Evolutionary conservation across 1,140 invertebrate species (phyloP).

Genomic region (Bombus balteatus): DNA sequence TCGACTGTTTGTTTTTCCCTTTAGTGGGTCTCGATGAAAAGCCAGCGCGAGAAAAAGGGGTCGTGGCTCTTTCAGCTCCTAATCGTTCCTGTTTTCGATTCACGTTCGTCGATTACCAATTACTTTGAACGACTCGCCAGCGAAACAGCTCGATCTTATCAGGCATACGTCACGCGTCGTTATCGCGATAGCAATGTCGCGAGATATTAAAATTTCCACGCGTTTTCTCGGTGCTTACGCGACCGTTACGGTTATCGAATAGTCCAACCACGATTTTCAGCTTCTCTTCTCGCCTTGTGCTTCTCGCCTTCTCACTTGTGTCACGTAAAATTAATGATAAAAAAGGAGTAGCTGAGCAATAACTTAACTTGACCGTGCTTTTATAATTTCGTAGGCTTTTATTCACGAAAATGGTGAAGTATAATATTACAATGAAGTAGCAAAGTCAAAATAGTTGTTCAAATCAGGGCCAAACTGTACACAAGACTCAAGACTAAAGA

Average conservation of each 20-base stretch:
- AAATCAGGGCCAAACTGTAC: no score
- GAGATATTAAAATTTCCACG: neutral
- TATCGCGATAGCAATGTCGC: conserved; percentile 9
- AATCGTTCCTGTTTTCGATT: neutral
- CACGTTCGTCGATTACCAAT: conserved; percentile 10
- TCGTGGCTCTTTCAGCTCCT: neutral
- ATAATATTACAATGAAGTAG: no score
- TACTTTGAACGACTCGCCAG: neutral
- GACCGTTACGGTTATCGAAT: neutral
- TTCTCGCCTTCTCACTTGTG: no score
- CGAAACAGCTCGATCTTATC: conserved; percentile 11
- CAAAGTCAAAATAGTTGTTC: no score
- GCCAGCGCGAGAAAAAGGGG: conserved; percentile 23
- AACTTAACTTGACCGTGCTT: no score
- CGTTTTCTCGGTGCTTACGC: neutral
- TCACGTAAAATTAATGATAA: no score
- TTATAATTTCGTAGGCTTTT: no score
- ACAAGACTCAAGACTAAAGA: no score
- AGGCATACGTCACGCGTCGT: neutral
- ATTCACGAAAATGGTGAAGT: no score
- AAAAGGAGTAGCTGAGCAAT: no score
- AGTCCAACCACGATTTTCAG: neutral
- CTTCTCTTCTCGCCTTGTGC: no score
- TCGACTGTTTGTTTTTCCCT: conserved; percentile 47
- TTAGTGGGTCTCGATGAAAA: conserved; percentile 24